Evolutionary conservation across 2,888 invertebrate species (phyloP).

Genomic region (Calameuta idolon): DNA sequence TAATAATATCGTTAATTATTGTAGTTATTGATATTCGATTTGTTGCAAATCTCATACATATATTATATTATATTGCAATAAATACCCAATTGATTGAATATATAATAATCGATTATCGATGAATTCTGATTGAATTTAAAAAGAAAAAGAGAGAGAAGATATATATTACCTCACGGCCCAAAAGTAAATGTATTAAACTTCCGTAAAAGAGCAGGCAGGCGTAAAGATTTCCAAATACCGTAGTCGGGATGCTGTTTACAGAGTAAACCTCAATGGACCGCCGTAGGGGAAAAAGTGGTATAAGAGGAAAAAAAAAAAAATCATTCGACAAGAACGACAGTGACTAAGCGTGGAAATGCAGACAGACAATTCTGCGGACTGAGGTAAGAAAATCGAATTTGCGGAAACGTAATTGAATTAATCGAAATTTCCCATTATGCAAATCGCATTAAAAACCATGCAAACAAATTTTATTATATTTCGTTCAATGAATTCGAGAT

Average conservation of each 20-base stretch:
- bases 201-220: background rate
- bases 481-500: background rate
- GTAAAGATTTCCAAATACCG: background rate
- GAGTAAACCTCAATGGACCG: slow-evolving; percentile 1
- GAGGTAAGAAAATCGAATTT: background rate
- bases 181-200: background rate
- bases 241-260: background rate
- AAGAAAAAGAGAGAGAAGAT: no score
- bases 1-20: no score
- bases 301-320: slow-evolving; percentile 33
- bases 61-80: no score
- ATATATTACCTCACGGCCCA: background rate
- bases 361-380: background rate
- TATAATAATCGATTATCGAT: no score
- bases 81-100: no score
- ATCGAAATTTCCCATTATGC: background rate
- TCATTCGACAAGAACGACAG: slow-evolving; percentile 33
- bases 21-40: no score
- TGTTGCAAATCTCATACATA: no score
- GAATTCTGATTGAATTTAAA: no score
- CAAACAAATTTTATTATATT: background rate
- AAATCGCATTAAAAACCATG: no score
- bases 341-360: slow-evolving; percentile 34
- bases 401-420: slow-evolving; percentile 18
- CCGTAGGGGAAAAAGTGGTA: slow-evolving; percentile 2